phyloP scores from a whole-genome alignment of 2,797 vertebrate species.

The Sebastes umbrosus region DNA sequence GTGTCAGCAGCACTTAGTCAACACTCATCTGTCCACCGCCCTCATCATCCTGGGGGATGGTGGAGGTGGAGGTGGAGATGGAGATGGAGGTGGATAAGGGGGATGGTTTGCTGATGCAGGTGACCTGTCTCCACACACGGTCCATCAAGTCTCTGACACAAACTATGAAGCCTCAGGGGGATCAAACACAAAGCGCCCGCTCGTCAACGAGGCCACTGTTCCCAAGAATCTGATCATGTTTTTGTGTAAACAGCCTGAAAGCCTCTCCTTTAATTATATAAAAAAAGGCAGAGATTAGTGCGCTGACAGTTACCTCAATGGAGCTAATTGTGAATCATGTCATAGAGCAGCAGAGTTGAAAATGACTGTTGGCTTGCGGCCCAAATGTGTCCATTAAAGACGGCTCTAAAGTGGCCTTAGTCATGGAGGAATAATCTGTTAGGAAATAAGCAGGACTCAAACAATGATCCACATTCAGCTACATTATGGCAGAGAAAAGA shows the following conservation, averaged over 20 bases:
- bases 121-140: constrained; percentile 43
- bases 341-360: constrained; percentile 55
- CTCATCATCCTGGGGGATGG: constrained; percentile 34
- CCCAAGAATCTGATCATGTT: constrained; percentile 57
- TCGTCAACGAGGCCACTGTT: constrained; percentile 49
- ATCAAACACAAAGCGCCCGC: constrained; percentile 41
- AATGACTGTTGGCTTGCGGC: constrained; percentile 56
- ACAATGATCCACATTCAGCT: constrained; percentile 21
- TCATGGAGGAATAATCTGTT: constrained; percentile 42
- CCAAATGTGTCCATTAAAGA: constrained; percentile 56
- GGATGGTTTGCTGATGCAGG: constrained; percentile 36
- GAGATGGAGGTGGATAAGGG: constrained; percentile 2
- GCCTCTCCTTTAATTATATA: constrained; percentile 63
- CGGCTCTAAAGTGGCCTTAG: constrained; percentile 37
- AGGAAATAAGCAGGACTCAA: constrained; percentile 4
- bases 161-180: constrained; percentile 31
- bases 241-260: constrained; percentile 68
- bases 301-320: constrained; percentile 67
- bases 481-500: not conserved
- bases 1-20: constrained; percentile 62
- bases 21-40: constrained; percentile 48
- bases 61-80: constrained; percentile 29
- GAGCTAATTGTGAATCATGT: constrained; percentile 68
- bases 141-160: constrained; percentile 36
- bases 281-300: constrained; percentile 47